Conservation (phyloP, 2,113 vertebrate species). For the Neogobius melanostomus region DNA sequence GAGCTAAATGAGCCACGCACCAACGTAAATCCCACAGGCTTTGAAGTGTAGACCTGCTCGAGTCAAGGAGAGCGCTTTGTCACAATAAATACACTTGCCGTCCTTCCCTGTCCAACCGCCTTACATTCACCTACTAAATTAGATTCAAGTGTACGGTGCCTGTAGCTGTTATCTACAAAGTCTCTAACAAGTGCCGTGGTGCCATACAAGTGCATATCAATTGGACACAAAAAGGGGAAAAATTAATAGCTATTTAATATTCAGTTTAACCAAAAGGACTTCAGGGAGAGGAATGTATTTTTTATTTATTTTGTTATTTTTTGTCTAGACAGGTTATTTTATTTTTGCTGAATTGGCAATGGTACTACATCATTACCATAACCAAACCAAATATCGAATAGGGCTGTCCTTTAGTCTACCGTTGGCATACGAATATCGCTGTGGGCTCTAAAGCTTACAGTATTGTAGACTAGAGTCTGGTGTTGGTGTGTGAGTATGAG, state of each 20-base stretch:
- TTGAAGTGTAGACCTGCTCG: neutral
- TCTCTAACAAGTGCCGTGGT: too few relatives aligned
- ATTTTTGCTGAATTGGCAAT: neutral
- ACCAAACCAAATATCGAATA: too few relatives aligned
- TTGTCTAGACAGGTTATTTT: neutral
- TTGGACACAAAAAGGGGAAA: too few relatives aligned
- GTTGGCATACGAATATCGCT: neutral
- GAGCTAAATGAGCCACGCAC: neutral
- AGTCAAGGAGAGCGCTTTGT: slow-evolving; percentile 2
- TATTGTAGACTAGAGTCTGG: too few relatives aligned
- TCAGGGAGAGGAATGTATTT: neutral
- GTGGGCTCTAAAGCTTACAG: neutral
- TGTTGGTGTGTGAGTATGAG: slow-evolving; percentile 11
- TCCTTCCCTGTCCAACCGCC: neutral
- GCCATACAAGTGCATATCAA: too few relatives aligned
- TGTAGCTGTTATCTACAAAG: too few relatives aligned
- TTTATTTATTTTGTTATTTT: neutral
- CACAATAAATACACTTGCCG: neutral
- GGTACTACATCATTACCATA: neutral
- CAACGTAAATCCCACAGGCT: neutral
- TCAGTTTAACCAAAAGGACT: neutral
- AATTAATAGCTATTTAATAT: neutral
- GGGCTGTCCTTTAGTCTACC: too few relatives aligned
- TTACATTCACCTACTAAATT: neutral
- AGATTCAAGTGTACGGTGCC: too few relatives aligned